Evolutionary conservation across 2,113 vertebrate genomes (phyloP).

Genomic region (Bos javanicus): DNA sequence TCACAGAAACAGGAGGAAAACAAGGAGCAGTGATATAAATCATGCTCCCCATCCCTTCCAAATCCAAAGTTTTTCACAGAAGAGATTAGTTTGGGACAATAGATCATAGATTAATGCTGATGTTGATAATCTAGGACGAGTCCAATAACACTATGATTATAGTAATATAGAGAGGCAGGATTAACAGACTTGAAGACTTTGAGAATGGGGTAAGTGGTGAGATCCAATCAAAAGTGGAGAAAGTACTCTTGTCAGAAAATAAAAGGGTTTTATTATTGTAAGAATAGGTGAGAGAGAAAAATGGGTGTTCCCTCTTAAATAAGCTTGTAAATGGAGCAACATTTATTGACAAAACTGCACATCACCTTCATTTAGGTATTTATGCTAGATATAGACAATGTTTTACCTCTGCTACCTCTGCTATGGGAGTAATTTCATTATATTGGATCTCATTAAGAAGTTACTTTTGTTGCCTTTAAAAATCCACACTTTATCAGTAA

Average conservation of each 20-base stretch:
- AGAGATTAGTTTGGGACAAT: background rate
- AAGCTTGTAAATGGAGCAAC: background rate
- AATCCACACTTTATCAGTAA: background rate
- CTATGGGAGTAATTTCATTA: background rate
- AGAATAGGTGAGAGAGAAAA: background rate
- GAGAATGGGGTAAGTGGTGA: background rate
- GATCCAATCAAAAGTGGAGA: background rate
- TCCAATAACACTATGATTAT: background rate
- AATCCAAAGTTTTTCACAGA: background rate
- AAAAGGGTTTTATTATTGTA: background rate
- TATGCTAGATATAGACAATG: background rate
- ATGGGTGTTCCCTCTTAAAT: background rate
- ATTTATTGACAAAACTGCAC: background rate
- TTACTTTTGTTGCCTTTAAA: background rate
- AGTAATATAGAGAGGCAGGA: background rate
- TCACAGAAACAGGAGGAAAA: background rate
- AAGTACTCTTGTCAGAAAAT: background rate
- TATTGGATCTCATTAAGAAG: background rate
- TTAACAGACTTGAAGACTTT: background rate
- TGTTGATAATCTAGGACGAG: background rate
- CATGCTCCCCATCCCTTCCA: fast-evolving
- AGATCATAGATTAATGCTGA: background rate
- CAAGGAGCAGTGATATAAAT: background rate
- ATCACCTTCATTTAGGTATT: background rate
- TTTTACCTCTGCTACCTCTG: background rate